Evolutionary conservation across 1,140 invertebrate species (phyloP).

Genomic region (Drosophila ficusphila): DNA sequence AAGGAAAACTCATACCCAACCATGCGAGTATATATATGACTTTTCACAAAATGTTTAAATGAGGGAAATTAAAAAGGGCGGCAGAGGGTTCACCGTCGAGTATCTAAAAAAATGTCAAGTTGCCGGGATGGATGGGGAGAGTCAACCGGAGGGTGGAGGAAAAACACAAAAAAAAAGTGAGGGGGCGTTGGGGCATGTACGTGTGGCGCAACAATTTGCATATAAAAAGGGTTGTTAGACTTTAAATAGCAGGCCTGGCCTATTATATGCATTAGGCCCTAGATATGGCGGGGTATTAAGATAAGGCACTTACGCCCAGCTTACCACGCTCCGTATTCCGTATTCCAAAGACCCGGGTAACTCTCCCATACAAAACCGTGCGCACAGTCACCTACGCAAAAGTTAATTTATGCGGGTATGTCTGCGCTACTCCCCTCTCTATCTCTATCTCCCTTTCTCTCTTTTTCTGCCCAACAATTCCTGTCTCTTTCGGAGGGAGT

Average conservation of each 20-base stretch:
- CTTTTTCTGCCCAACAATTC: not conserved
- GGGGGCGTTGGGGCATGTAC: conserved; percentile 58
- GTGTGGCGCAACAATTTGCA: conserved; percentile 79
- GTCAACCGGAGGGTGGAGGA: not conserved
- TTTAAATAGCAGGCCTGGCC: conserved; percentile 77
- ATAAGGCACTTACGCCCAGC: conserved; percentile 78
- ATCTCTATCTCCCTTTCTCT: not conserved
- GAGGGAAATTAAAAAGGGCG: conserved; percentile 73
- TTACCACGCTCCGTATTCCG: conserved; percentile 38
- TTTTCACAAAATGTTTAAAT: conserved; percentile 70
- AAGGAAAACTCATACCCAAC: conserved; percentile 18
- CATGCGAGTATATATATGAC: conserved; percentile 29
- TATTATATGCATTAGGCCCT: conserved; percentile 78
- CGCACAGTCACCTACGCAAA: conserved; percentile 45
- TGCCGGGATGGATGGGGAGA: conserved; percentile 30
- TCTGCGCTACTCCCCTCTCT: conserved; percentile 3
- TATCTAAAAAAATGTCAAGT: conserved; percentile 77
- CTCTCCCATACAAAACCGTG: conserved; percentile 21
- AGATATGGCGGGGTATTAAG: conserved; percentile 77
- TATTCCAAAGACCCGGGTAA: conserved; percentile 19
- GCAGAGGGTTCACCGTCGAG: conserved; percentile 19
- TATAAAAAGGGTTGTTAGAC: conserved; percentile 83
- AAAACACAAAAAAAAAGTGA: conserved; percentile 4
- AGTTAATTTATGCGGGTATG: conserved; percentile 80
- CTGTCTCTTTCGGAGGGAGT: conserved; percentile 22